Base-by-base conservation (phyloP, 2,888 invertebrate species). In the Harpagoxenus sublaevis region DNA sequence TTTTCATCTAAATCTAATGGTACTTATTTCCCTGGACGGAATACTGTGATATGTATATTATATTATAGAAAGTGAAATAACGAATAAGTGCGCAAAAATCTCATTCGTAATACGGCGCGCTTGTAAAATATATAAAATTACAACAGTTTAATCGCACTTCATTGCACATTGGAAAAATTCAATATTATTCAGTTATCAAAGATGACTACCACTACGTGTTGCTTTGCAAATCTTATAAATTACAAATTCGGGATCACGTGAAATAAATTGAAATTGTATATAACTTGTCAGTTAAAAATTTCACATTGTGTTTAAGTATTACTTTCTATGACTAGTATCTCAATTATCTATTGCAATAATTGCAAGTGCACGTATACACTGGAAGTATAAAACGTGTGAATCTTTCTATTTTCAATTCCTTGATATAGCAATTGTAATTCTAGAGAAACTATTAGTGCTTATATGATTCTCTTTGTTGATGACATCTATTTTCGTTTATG, bases 401-500 rank as follows among this genome's bases (percentile, higher is more conserved):
- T 71, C 9, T 68, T 31, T 66, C 66, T 66, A 28, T 42, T 81
- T 35, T 23, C 62, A 77, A 77, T 79, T 83, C n/a, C 31, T 45
- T 60, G 3, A 78, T 31, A 31, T 78, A 78, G 42, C 45, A 74
- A 66, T 42, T 68, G 42, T 31, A 74, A 66, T 42, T 68, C 55
- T 68, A 45, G 18, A 12, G 0, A 68, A 68, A 28, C 55, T 68
- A 78, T 31, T 31, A 39, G 48, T 73, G 60, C 12, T 9, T 48
- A 35, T 71, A 51, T 23, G n/a, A 18, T 60, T 18, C 23, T 15
- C 4, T 39, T 57, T 31, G 28, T 53, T 45, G 1, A 70, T 6
- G 66, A 18, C 5, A 18, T 55, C n/a, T 68, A 66, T 39, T 35
- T 39, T 28, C 12, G 4, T 42, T 91, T 91, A 94, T 78, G 93